Evolutionary conservation across 1,140 invertebrate genomes (phyloP), one percentile per base, ranked within the genome.

Genomic region (Andrena cerasifolii): DNA sequence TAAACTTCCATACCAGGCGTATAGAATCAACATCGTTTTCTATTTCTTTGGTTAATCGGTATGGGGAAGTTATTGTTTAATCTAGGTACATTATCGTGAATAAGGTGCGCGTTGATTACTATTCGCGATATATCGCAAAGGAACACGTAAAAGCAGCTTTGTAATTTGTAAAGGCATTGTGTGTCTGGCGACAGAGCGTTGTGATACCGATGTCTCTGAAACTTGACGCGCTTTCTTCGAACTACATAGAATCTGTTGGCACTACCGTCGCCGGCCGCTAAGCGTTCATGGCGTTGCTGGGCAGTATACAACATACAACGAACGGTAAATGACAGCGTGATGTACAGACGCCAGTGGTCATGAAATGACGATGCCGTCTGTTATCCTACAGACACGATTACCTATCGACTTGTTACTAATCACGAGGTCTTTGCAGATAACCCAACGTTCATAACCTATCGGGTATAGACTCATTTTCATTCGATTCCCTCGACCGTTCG

Each of bases 401-500:
- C 81, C 86, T 88, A 87, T 88, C 87, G 81, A 71, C 67, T 63
- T 73, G 51, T 86, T 83, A 67, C 67, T 78, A 88, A 88, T 89
- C 87, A 85, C 86, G 83, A 86, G 87, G 87, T 88, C 86, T 88
- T 59, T n/a, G 1, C 66, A 89, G 87, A 89, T 89, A 89, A 89
- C 87, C 88, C 73, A 86, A 78, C 65, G 77, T 76, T 87, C 84
- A 75, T 71, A 87, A 85, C 67, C 83, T 73, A 78, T 87, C 72
- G 10, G 3, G 70, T 61, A 49, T 53, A 71, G n/a, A 66, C 16
- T 71, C 26, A 40, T 49, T 65, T 36, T 33, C 58, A 51, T 43
- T 58, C 43, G 53, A 49, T 72, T 79, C 56, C 40, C 74, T 58
- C 45, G 53, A 14, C 14, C 43, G 47, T 59, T n/a, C 45, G 61